Evolutionary conservation across 1,140 invertebrate genomes (phyloP), one percentile per base, ranked within the genome.

Genomic region (Goniozus legneri): DNA sequence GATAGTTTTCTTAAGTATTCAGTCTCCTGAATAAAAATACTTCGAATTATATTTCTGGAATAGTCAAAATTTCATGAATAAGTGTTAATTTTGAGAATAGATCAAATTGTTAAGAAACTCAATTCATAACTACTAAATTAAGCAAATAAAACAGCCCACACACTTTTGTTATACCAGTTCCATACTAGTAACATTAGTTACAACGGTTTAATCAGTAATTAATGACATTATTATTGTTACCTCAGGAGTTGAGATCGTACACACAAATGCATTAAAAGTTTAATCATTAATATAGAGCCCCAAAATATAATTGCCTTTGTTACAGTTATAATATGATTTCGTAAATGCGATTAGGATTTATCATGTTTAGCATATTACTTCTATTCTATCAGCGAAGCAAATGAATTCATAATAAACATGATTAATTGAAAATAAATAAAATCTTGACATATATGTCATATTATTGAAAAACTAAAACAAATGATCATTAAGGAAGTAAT

Each of bases 171-270:
- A 41, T 54, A 52, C 45, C 46, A 41, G 52, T 21, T 27, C 27
- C 40, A 34, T 22, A 24, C 51, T 38, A 45, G 52, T 49, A 45
- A 22, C 21, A n/a, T n/a, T n/a, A 43, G 40, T 16, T 44, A 41
- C 38, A 42, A 41, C 18, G 12, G 14, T 48, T n/a, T 32, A 27
- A n/a, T 21, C n/a, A n/a, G 27, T 40, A 48, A 56, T 62, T 55
- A 59, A 57, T 57, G 18, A 56, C 31, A 39, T 58, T 60, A 55
- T 55, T 38, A 44, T 59, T 62, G 59, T 64, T 69, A 73, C 71
- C 73, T 75, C 73, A 74, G 71, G 73, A 75, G 73, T 60, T 73
- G 73, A 73, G 69, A 73, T 75, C 69, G 69, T 62, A 65, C 60
- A 70, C 62, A 61, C 62, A 67, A 50, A 58, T 62, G 40, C 49